These are phyloP conservation scores for Rhyacophila brunnea DNA, from an alignment of 1,140 invertebrate species.

Conservation along the genomic window DNA sequence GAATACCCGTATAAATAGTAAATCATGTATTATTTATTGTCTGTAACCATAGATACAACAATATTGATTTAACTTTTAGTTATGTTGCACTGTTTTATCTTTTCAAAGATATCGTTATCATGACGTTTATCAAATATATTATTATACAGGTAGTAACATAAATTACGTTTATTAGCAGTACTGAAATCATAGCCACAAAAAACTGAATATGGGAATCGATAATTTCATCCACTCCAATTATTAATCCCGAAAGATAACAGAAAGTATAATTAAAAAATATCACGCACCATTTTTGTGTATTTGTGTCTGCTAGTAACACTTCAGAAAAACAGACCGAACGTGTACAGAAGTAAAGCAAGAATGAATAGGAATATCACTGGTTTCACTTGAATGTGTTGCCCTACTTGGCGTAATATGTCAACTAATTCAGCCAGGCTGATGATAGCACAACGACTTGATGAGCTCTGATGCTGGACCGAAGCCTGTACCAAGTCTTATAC, in stretches of 20 bases:
- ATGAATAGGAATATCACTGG: slow-evolving; percentile 18
- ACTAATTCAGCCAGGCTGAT: slow-evolving; percentile 25
- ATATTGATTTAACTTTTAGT: too few species aligned
- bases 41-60: too few species aligned
- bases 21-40: too few species aligned
- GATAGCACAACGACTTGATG: neutral
- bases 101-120: slow-evolving; percentile 1
- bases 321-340: slow-evolving; percentile 32
- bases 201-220: neutral
- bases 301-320: neutral
- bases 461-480: slow-evolving; percentile 9
- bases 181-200: neutral
- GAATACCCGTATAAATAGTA: too few species aligned
- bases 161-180: neutral
- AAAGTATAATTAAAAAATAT: slow-evolving; percentile 2
- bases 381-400: slow-evolving; percentile 22
- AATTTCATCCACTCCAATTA: slow-evolving; percentile 20
- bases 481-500: slow-evolving; percentile 19
- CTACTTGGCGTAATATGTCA: slow-evolving; percentile 23
- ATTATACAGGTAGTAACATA: neutral
- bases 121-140: neutral
- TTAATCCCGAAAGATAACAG: slow-evolving; percentile 3
- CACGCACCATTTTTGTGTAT: slow-evolving; percentile 15
- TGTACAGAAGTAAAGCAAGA: slow-evolving; percentile 31
- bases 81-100: neutral